Evolutionary conservation across 2,113 vertebrate species (phyloP).

Genomic region (Crocuta crocuta): DNA sequence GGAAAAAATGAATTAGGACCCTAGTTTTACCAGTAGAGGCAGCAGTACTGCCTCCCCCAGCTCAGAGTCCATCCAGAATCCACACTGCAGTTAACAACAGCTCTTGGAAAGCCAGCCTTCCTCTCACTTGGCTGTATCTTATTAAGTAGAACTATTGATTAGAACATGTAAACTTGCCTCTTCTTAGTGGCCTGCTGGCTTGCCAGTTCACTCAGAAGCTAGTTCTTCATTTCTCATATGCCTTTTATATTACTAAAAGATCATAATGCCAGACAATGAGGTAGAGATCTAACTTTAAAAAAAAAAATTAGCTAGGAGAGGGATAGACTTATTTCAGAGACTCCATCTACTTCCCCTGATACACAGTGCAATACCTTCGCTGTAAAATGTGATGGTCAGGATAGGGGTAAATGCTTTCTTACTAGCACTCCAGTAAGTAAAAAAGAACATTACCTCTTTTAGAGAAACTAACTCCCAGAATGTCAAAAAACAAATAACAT

Average conservation of each 20-base stretch:
- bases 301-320: slow-evolving; percentile 79
- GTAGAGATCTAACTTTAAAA: slow-evolving; percentile 79
- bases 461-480: slow-evolving; percentile 65
- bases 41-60: background rate
- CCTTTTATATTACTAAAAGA: slow-evolving; percentile 77
- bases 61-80: background rate
- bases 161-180: background rate
- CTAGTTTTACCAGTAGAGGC: background rate
- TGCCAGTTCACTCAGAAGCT: slow-evolving; percentile 62
- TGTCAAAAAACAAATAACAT: slow-evolving; percentile 50
- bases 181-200: background rate
- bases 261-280: slow-evolving; percentile 84
- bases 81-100: background rate
- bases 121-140: background rate
- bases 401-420: slow-evolving; percentile 72
- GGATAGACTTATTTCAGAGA: slow-evolving; percentile 73
- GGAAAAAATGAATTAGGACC: background rate
- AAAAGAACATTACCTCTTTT: slow-evolving; percentile 68
- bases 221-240: slow-evolving; percentile 78
- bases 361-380: slow-evolving; percentile 72
- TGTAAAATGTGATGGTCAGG: slow-evolving; percentile 83
- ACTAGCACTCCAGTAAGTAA: slow-evolving; percentile 73
- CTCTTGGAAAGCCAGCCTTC: background rate
- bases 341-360: slow-evolving; percentile 76
- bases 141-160: background rate